Percentiles rank a stretch among this genome's conserved stretches.
These are phyloP conservation scores for Apamea sordens DNA, from an alignment of 2,888 invertebrate genomes.

Conservation along the genomic window DNA sequence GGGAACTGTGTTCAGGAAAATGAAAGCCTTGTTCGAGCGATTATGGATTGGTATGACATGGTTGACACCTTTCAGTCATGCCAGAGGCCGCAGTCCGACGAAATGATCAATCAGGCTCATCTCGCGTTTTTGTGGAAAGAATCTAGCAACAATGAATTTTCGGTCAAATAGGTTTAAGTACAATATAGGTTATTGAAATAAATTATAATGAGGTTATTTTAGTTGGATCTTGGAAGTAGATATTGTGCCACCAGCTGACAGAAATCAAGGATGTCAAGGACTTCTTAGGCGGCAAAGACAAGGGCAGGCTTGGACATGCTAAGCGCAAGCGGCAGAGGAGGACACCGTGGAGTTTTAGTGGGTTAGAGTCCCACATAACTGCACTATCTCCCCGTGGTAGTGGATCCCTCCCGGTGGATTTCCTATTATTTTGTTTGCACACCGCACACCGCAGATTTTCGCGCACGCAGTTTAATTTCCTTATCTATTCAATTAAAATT, in stretches of 20 bases:
- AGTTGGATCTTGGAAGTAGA: neutral
- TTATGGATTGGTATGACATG: neutral
- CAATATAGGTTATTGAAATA: neutral
- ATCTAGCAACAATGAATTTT: neutral
- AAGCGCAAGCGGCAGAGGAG: too few relatives aligned
- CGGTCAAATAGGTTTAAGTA: neutral
- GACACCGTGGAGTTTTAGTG: too few relatives aligned
- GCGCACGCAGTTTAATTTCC: neutral
- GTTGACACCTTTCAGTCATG: neutral
- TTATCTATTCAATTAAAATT: slow-evolving; percentile 35
- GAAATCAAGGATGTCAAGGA: neutral
- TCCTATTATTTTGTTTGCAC: neutral
- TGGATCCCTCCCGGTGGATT: neutral
- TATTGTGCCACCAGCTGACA: neutral
- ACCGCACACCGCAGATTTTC: neutral
- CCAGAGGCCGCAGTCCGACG: neutral
- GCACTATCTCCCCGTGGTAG: too few relatives aligned
- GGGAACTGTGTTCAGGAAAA: neutral
- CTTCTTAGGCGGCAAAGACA: neutral
- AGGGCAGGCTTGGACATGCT: too few relatives aligned
- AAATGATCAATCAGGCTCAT: neutral
- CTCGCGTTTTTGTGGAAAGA: neutral
- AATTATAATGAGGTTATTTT: neutral
- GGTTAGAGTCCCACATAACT: too few relatives aligned
- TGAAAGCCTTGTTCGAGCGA: neutral